These are phyloP conservation scores for Drosophila neocordata DNA, from an alignment of 1,140 invertebrate species.

Conservation along the genomic window DNA sequence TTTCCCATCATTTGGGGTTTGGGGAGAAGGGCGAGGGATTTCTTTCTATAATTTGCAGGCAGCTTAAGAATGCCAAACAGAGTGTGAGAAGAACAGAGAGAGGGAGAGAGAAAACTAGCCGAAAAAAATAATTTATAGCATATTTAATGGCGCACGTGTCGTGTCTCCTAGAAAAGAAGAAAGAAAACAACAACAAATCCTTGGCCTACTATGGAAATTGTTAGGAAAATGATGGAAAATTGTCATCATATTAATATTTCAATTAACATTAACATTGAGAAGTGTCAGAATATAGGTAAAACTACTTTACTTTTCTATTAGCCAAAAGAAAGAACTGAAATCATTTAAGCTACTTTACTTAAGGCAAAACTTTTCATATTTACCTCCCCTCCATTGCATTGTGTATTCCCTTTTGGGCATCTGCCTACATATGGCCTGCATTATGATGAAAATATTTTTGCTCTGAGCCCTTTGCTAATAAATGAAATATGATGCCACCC, in stretches of 20 bases:
- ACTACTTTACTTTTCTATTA: not conserved
- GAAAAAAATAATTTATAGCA: slow-evolving; percentile 81
- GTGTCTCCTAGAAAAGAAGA: not conserved
- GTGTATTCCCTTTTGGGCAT: slow-evolving; percentile 75
- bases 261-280: slow-evolving; percentile 38
- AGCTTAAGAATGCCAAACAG: slow-evolving; percentile 69
- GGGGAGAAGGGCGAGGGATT: slow-evolving; percentile 58
- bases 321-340: not conserved
- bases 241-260: slow-evolving; percentile 16
- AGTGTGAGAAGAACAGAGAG: slow-evolving; percentile 1
- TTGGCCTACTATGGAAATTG: slow-evolving; percentile 18
- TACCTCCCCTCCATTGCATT: no score
- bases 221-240: not conserved
- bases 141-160: slow-evolving; percentile 82
- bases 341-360: slow-evolving; percentile 77
- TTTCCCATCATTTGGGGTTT: slow-evolving; percentile 43
- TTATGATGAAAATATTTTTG: slow-evolving; percentile 71
- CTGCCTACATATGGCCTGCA: slow-evolving; percentile 73
- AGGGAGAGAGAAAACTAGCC: slow-evolving; percentile 34
- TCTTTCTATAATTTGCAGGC: slow-evolving; percentile 82
- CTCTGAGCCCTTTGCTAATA: slow-evolving; percentile 67
- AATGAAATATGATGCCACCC: slow-evolving; percentile 79
- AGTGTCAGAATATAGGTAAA: not conserved
- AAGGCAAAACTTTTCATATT: slow-evolving; percentile 1
- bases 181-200: not conserved